These are phyloP conservation scores for Tetragonula carbonaria DNA, from an alignment of 2,888 invertebrate species.

Conservation along the genomic window DNA sequence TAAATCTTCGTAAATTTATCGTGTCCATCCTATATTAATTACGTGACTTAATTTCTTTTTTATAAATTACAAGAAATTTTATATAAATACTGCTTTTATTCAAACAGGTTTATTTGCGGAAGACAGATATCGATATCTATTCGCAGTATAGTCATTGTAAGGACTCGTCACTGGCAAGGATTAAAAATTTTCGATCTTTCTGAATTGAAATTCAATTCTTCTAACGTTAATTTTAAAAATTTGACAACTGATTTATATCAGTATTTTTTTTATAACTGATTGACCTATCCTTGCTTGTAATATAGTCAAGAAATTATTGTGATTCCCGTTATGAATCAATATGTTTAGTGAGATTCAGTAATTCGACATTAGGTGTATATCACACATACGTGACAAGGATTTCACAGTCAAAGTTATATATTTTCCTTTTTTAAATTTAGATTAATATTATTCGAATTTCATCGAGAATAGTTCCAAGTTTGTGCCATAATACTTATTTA, in stretches of 20 bases:
- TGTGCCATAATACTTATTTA: constrained; percentile 32
- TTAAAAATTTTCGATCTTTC: neutral
- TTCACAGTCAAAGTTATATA: constrained; percentile 15
- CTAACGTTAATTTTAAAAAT: neutral
- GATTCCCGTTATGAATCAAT: constrained; percentile 15
- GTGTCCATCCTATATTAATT: constrained; percentile 1
- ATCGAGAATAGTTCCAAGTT: constrained; percentile 7
- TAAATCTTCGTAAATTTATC: constrained; percentile 2
- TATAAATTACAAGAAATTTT: neutral
- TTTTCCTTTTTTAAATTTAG: constrained; percentile 7
- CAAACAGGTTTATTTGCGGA: neutral
- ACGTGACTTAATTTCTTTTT: neutral
- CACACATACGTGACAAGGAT: constrained; percentile 11
- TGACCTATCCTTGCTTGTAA: constrained; percentile 23
- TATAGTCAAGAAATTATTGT: neutral
- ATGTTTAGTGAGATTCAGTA: constrained; percentile 13
- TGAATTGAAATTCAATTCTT: neutral
- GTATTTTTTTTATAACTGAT: no score
- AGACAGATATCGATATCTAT: neutral
- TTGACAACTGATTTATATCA: neutral
- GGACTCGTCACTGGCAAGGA: constrained; percentile 11
- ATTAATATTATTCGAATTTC: neutral
- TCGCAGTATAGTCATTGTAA: neutral
- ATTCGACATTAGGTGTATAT: constrained; percentile 11
- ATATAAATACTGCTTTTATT: neutral